Evolutionary conservation across 2,113 vertebrate genomes (phyloP).

Genomic region (Paracanthobrama guichenoti): DNA sequence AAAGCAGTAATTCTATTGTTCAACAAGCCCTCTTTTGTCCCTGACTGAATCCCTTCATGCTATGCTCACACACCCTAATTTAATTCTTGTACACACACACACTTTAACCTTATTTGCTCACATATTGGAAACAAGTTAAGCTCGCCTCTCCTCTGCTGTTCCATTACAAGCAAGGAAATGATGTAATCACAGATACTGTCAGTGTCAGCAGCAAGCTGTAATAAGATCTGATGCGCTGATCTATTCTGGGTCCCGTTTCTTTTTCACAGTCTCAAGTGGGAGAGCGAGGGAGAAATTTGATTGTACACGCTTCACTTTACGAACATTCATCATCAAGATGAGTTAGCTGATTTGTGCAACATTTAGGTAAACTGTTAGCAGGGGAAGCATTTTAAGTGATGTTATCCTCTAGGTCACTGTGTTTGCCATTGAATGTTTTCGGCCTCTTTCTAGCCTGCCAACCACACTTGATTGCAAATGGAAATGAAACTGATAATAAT

Average conservation of each 20-base stretch:
- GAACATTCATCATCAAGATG: slow-evolving; percentile 10
- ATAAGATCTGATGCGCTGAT: slow-evolving; percentile 8
- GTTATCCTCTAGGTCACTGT: neutral
- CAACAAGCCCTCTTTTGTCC: neutral
- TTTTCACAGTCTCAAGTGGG: neutral
- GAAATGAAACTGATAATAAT: slow-evolving; percentile 37
- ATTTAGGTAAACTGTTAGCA: slow-evolving; percentile 3
- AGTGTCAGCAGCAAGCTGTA: slow-evolving; percentile 18
- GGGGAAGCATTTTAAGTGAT: neutral
- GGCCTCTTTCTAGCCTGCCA: neutral
- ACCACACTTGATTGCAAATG: slow-evolving; percentile 7
- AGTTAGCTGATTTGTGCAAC: slow-evolving; percentile 1
- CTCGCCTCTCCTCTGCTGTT: slow-evolving; percentile 27
- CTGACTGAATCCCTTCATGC: neutral
- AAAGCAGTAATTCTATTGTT: slow-evolving; percentile 2
- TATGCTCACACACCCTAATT: neutral
- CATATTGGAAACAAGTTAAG: slow-evolving; percentile 41
- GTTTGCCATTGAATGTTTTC: slow-evolving; percentile 37
- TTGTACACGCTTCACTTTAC: slow-evolving; percentile 2
- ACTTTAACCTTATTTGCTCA: slow-evolving; percentile 46
- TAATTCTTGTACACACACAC: slow-evolving; percentile 19
- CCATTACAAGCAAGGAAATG: slow-evolving; percentile 21
- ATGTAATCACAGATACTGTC: slow-evolving; percentile 30
- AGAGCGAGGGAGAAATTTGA: slow-evolving; percentile 15
- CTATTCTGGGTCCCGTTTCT: slow-evolving; percentile 10